A percentile compares a stretch with the other conserved stretches of the same genome.
Conservation (phyloP, 2,888 invertebrate species). For the Protophormia terraenovae region DNA sequence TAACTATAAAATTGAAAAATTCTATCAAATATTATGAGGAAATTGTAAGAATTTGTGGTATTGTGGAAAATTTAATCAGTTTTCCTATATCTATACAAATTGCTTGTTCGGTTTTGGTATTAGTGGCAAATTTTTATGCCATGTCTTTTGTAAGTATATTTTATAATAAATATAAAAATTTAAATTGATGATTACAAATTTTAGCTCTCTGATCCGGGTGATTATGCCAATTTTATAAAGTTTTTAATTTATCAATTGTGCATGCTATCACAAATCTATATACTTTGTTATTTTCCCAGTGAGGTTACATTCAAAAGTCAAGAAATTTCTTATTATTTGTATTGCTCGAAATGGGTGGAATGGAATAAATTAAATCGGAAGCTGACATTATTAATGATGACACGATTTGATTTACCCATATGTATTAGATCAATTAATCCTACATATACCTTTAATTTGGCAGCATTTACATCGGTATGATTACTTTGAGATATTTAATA, state of each 20-base stretch:
- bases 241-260: slow-evolving; percentile 72
- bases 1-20: slow-evolving; percentile 70
- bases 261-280: slow-evolving; percentile 75
- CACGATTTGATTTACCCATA: slow-evolving; percentile 70
- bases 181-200: background rate
- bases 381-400: slow-evolving; percentile 70
- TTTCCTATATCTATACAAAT: slow-evolving; percentile 75
- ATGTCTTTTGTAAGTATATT: slow-evolving; percentile 73
- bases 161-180: background rate
- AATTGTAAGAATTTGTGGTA: slow-evolving; percentile 67
- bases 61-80: slow-evolving; percentile 71
- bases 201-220: slow-evolving; percentile 64
- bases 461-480: slow-evolving; percentile 76
- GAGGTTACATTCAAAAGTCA: slow-evolving; percentile 70
- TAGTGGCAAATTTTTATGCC: slow-evolving; percentile 76
- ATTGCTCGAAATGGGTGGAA: slow-evolving; percentile 69
- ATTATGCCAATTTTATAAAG: slow-evolving; percentile 69
- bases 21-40: slow-evolving; percentile 71
- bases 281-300: slow-evolving; percentile 73
- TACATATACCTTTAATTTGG: slow-evolving; percentile 72
- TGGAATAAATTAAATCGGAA: slow-evolving; percentile 71
- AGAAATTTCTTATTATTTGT: slow-evolving; percentile 60
- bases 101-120: slow-evolving; percentile 74
- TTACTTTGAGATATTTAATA: no score
- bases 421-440: slow-evolving; percentile 72